phyloP scores from a whole-genome alignment of 2,113 vertebrate genomes.

The Polypterus senegalus region DNA sequence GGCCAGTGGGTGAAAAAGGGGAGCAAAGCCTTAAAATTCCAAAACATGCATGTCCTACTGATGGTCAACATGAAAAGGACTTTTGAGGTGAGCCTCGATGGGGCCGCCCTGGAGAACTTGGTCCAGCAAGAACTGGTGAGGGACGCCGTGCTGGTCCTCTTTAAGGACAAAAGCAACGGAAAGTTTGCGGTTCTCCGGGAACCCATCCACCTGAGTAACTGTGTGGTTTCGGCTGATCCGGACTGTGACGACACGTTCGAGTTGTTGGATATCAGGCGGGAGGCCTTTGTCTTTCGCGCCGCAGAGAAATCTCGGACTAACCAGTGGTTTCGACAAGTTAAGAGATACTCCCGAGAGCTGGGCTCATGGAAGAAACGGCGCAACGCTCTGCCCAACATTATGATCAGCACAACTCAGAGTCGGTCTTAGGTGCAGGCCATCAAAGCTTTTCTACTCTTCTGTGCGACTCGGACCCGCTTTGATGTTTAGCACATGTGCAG shows the following conservation, averaged over 20 bases:
- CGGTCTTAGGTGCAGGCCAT: constrained; percentile 53
- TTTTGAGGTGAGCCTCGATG: constrained; percentile 34
- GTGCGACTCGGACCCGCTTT: too few relatives aligned
- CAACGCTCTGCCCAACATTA: constrained; percentile 82
- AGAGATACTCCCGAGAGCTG: constrained; percentile 62
- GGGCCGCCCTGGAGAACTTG: constrained; percentile 9
- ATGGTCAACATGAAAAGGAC: constrained; percentile 57
- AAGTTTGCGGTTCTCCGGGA: constrained; percentile 75
- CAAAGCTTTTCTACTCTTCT: too few relatives aligned
- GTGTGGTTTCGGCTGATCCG: constrained; percentile 69
- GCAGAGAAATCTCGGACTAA: constrained; percentile 69
- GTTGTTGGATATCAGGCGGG: constrained; percentile 72
- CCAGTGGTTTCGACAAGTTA: constrained; percentile 78
- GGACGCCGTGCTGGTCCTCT: constrained; percentile 70
- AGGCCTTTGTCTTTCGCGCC: constrained; percentile 74
- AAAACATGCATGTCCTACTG: constrained; percentile 74
- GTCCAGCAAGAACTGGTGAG: constrained; percentile 42
- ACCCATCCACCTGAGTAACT: constrained; percentile 72
- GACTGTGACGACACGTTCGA: constrained; percentile 78
- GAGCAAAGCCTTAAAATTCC: constrained; percentile 79
- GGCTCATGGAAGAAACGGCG: constrained; percentile 78
- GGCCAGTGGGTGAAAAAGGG: constrained; percentile 83
- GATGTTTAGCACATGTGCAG: too few relatives aligned
- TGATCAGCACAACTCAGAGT: constrained; percentile 75
- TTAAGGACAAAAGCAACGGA: constrained; percentile 79